Percentiles rank a stretch among this genome's conserved stretches.
phyloP scores from a whole-genome alignment of 2,888 invertebrate species.

The Ypsolopha sequella region DNA sequence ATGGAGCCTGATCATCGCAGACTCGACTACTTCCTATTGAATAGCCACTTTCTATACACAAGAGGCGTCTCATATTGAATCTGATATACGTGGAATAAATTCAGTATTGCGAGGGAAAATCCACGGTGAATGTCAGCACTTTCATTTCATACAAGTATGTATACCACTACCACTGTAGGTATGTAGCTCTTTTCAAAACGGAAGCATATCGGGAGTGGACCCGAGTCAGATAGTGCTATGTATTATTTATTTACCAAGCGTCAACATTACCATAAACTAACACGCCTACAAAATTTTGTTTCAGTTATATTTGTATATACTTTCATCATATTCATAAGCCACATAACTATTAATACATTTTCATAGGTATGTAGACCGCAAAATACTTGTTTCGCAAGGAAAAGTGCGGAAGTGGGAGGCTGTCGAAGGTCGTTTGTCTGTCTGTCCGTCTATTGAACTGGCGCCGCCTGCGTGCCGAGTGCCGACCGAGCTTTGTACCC shows the following conservation, averaged over 20 bases:
- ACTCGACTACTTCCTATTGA: not conserved
- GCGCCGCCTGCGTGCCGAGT: constrained; percentile 7
- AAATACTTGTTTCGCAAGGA: constrained; percentile 12
- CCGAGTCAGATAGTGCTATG: too few relatives aligned
- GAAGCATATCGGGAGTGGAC: too few relatives aligned
- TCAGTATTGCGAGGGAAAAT: not conserved
- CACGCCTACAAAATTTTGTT: too few relatives aligned
- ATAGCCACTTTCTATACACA: not conserved
- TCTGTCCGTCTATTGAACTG: constrained; percentile 7
- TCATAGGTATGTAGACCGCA: not conserved
- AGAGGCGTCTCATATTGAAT: not conserved
- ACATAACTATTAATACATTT: too few relatives aligned
- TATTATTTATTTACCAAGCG: too few relatives aligned
- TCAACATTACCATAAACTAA: too few relatives aligned
- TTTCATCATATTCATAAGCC: too few relatives aligned
- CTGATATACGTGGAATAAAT: not conserved
- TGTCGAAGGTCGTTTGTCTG: constrained; percentile 21
- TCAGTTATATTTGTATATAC: too few relatives aligned
- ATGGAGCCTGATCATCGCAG: not conserved
- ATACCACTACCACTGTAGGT: too few relatives aligned
- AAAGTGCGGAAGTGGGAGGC: constrained; percentile 26
- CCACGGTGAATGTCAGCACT: too few relatives aligned
- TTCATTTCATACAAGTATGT: too few relatives aligned
- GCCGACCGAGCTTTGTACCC: constrained; percentile 9
- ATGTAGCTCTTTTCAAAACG: too few relatives aligned